Percentiles rank a stretch among this genome's conserved stretches.
These are phyloP conservation scores for Mycetomoellerius zeteki DNA, from an alignment of 1,140 invertebrate species.

Conservation along the genomic window DNA sequence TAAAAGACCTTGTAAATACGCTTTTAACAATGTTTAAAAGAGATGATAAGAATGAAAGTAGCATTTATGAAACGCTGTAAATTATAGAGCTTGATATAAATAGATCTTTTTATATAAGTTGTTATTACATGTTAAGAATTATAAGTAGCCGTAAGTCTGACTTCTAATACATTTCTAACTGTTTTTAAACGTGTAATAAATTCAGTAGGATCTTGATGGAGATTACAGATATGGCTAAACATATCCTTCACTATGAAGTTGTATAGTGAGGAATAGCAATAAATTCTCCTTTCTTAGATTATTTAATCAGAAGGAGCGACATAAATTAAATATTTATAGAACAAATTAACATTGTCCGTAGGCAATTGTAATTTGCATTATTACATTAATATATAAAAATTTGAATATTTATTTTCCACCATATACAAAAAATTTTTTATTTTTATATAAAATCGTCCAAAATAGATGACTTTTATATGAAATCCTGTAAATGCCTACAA, in stretches of 20 bases:
- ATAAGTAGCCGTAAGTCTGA: neutral
- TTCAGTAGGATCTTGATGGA: slow-evolving; percentile 37
- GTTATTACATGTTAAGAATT: neutral
- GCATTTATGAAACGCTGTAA: neutral
- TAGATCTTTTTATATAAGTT: slow-evolving; percentile 9
- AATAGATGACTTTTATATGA: slow-evolving; percentile 5
- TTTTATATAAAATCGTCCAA: neutral
- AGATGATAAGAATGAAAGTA: neutral
- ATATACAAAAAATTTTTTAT: slow-evolving; percentile 6
- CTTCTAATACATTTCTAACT: neutral
- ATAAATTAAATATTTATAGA: slow-evolving; percentile 4
- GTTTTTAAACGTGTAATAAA: slow-evolving; percentile 37
- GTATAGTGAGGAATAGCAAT: neutral
- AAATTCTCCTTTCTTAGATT: slow-evolving; percentile 9
- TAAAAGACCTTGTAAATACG: slow-evolving; percentile 1
- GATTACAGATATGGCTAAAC: slow-evolving; percentile 6
- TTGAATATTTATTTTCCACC: neutral
- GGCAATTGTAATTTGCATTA: neutral
- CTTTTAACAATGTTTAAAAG: slow-evolving; percentile 4
- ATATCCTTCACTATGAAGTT: neutral
- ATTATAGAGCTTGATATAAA: slow-evolving; percentile 15
- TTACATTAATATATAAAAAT: neutral
- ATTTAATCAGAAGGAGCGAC: neutral
- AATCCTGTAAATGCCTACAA: neutral
- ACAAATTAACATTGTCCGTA: slow-evolving; percentile 10